A percentile compares a stretch with the other conserved stretches of the same genome.
Evolutionary conservation across 2,113 vertebrate genomes (phyloP).

Genomic region (Sialia sialis): DNA sequence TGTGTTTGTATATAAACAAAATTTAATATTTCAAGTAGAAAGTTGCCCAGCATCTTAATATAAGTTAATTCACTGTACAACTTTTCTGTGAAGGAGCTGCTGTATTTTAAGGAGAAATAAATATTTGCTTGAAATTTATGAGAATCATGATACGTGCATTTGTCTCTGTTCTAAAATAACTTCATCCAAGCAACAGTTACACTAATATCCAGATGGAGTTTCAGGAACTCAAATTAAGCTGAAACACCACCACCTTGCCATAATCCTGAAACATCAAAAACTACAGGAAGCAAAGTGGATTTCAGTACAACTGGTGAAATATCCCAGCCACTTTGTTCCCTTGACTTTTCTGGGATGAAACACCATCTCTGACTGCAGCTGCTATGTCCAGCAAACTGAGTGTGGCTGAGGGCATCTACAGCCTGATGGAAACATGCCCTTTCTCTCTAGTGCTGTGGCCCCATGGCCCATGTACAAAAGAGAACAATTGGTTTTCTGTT

Average conservation of each 20-base stretch:
- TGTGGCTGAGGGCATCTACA: not conserved
- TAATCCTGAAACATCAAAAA: not conserved
- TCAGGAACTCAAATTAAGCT: not conserved
- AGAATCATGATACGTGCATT: not conserved
- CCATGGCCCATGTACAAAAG: not conserved
- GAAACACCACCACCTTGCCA: not conserved
- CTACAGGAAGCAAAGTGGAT: not conserved
- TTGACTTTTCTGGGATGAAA: not conserved
- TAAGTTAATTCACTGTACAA: constrained; percentile 51
- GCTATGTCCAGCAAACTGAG: rapidly evolving
- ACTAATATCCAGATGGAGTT: not conserved
- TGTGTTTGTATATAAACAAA: constrained; percentile 37
- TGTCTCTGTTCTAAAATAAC: constrained; percentile 1
- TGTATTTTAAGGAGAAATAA: constrained; percentile 49
- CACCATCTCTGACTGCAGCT: not conserved
- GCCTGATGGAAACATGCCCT: not conserved
- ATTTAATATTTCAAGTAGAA: constrained; percentile 45
- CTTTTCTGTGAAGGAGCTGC: not conserved
- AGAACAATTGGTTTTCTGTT: not conserved
- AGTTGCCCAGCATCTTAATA: constrained; percentile 48
- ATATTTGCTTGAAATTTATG: not conserved
- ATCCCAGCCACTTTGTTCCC: not conserved
- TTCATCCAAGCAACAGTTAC: not conserved
- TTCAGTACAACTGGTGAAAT: not conserved
- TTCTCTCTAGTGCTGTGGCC: not conserved